Evolutionary conservation across 2,888 invertebrate species (phyloP).

Genomic region (Heliconius hortense): DNA sequence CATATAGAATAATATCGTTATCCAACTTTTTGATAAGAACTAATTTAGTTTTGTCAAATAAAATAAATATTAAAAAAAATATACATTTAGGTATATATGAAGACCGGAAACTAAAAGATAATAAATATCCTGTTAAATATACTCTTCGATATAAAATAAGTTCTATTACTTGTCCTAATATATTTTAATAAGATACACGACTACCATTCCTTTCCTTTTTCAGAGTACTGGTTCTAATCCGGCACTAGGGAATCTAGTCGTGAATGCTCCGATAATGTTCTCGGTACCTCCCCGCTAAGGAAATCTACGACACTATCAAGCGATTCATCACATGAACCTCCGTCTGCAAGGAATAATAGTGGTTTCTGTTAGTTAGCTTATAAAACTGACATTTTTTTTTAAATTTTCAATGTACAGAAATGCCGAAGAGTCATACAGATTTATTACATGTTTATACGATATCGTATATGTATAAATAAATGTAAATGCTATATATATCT

Average conservation of each 20-base stretch:
- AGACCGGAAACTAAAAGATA: not conserved
- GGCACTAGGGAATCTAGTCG: slow-evolving; percentile 12
- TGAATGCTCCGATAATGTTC: slow-evolving; percentile 3
- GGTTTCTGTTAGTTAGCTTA: no score
- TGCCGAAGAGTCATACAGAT: no score
- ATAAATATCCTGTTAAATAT: not conserved
- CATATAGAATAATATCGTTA: no score
- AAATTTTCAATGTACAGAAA: no score
- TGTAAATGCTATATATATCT: not conserved
- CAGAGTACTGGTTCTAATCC: slow-evolving; percentile 18
- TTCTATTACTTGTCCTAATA: not conserved
- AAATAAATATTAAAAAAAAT: no score
- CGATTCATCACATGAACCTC: not conserved
- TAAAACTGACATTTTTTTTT: no score
- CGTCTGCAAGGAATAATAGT: not conserved
- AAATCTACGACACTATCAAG: not conserved
- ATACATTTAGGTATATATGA: not conserved
- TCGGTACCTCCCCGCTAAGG: not conserved
- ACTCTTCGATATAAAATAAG: not conserved
- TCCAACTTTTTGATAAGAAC: no score
- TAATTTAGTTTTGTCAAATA: no score
- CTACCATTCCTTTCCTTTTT: not conserved
- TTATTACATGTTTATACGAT: no score
- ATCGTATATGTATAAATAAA: not conserved
- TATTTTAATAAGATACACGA: slow-evolving; percentile 1